Evolutionary conservation across 2,113 vertebrate genomes (phyloP).

Genomic region (Lepus americanus): DNA sequence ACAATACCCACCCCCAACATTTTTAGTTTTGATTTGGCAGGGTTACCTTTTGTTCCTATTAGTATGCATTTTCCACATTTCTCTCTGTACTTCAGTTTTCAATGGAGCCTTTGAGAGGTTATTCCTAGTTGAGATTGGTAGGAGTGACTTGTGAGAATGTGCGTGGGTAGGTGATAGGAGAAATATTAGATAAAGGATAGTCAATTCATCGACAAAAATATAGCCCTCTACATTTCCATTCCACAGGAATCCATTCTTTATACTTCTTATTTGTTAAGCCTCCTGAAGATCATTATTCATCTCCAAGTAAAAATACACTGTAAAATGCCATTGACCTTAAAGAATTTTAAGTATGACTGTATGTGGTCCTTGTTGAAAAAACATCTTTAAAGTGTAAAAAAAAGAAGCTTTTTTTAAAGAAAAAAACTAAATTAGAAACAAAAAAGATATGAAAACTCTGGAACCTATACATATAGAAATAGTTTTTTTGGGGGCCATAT

Average conservation of each 20-base stretch:
- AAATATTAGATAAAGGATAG: neutral
- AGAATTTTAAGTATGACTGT: conserved; percentile 72
- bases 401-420: neutral
- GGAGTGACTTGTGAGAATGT: neutral
- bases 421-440: conserved; percentile 75
- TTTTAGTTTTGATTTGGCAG: conserved; percentile 49
- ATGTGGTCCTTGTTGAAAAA: conserved; percentile 58
- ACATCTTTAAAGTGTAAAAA: conserved; percentile 69
- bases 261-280: conserved; percentile 54
- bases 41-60: conserved; percentile 18
- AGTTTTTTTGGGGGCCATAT: conserved; percentile 69
- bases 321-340: conserved; percentile 45
- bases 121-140: neutral
- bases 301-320: conserved; percentile 42
- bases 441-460: conserved; percentile 78
- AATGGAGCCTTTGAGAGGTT: neutral
- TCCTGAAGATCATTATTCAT: conserved; percentile 60
- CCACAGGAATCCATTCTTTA: neutral
- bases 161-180: neutral
- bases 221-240: neutral
- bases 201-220: neutral
- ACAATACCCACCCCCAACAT: neutral
- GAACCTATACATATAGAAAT: conserved; percentile 73
- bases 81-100: conserved; percentile 25
- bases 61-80: neutral